A percentile compares a stretch with the other conserved stretches of the same genome.
These are phyloP conservation scores for Heliconius charithonia DNA, from an alignment of 2,888 invertebrate species.

Conservation along the genomic window DNA sequence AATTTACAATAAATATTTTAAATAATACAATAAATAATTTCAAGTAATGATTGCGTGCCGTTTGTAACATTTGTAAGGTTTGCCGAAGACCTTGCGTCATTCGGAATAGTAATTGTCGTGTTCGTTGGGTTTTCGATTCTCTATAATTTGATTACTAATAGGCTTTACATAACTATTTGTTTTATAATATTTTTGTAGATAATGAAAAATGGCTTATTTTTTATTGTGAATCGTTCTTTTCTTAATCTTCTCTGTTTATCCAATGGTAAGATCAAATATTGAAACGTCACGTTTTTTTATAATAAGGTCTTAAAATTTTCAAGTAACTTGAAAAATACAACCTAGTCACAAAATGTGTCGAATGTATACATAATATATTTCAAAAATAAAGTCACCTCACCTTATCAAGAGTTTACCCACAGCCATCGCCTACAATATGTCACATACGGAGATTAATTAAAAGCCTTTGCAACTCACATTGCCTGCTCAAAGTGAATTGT, in stretches of 20 bases:
- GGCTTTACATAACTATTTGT: not conserved
- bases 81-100: slow-evolving; percentile 30
- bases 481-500: not conserved
- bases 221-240: not conserved
- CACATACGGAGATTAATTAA: not conserved
- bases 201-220: not conserved
- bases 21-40: slow-evolving; percentile 14
- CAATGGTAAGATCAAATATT: not conserved
- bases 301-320: not conserved
- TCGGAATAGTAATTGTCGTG: slow-evolving; percentile 13
- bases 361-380: not conserved
- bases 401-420: not conserved
- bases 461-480: not conserved
- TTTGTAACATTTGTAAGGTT: slow-evolving; percentile 37
- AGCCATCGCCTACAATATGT: not conserved
- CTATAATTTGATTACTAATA: slow-evolving; percentile 14
- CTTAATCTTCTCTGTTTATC: not conserved
- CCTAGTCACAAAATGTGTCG: not conserved
- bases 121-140: slow-evolving; percentile 11
- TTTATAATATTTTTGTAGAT: not conserved
- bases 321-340: not conserved
- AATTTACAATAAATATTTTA: slow-evolving; percentile 17
- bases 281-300: not conserved
- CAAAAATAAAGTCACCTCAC: not conserved
- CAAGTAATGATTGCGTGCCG: slow-evolving; percentile 25